Evolutionary conservation across 1,140 invertebrate genomes (phyloP).

Genomic region (Drosophila sproati): DNA sequence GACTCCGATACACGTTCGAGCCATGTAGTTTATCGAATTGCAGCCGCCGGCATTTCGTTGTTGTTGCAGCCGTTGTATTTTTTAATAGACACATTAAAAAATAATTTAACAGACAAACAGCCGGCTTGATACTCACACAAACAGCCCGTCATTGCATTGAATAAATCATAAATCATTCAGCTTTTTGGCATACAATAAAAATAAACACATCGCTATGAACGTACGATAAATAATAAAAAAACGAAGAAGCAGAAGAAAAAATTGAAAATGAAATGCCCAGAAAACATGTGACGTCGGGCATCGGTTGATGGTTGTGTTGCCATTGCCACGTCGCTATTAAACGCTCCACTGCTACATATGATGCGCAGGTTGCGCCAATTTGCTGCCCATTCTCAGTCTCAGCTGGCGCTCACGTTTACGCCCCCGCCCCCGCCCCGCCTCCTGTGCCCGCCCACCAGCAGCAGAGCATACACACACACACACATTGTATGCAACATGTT

Average conservation of each 20-base stretch:
- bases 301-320: conserved; percentile 30
- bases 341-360: conserved; percentile 52
- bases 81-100: conserved; percentile 82
- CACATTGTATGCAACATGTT: conserved; percentile 49
- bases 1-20: neutral
- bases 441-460: neutral
- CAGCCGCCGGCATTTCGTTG: conserved; percentile 38
- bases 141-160: conserved; percentile 60
- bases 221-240: conserved; percentile 26
- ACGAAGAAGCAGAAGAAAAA: neutral
- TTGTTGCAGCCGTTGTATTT: conserved; percentile 75
- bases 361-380: conserved; percentile 74
- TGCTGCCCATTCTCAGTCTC: conserved; percentile 15
- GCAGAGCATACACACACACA: conserved; percentile 1
- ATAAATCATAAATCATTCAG: conserved; percentile 81
- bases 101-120: conserved; percentile 74
- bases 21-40: conserved; percentile 54
- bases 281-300: conserved; percentile 60
- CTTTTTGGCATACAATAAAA: conserved; percentile 68
- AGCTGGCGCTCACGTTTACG: conserved; percentile 1
- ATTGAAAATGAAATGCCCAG: conserved; percentile 10
- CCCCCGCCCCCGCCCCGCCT: conserved; percentile 6
- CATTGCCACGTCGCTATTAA: conserved; percentile 67
- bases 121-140: conserved; percentile 41
- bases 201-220: conserved; percentile 17